Evolutionary conservation across 2,113 vertebrate genomes (phyloP).

Genomic region (Larimichthys crocea): DNA sequence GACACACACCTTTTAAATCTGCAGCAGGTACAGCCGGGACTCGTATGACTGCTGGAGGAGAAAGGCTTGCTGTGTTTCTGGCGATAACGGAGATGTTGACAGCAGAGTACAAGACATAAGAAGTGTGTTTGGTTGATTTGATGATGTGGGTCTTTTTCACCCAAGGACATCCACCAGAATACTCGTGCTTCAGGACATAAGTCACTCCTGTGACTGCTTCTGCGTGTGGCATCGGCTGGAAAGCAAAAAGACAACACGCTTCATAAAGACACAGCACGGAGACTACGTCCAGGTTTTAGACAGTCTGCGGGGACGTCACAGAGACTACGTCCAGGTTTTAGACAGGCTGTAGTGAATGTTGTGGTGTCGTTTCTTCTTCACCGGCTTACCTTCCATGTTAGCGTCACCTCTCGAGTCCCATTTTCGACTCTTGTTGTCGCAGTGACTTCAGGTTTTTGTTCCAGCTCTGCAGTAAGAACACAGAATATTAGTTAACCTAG

Average conservation of each 20-base stretch:
- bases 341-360: not conserved
- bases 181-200: slow-evolving; percentile 34
- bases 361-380: not conserved
- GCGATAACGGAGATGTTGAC: slow-evolving; percentile 65
- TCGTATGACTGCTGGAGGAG: slow-evolving; percentile 42
- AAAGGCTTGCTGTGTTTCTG: slow-evolving; percentile 62
- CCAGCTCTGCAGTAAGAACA: slow-evolving; percentile 65
- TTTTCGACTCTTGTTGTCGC: slow-evolving; percentile 6
- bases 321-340: no score
- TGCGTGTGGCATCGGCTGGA: slow-evolving; percentile 42
- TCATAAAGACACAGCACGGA: not conserved
- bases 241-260: slow-evolving; percentile 30
- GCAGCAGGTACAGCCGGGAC: slow-evolving; percentile 28
- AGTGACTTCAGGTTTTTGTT: slow-evolving; percentile 50
- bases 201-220: slow-evolving; percentile 41
- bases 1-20: slow-evolving; percentile 61
- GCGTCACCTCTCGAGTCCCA: slow-evolving; percentile 49
- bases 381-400: slow-evolving; percentile 74
- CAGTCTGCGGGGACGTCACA: no score
- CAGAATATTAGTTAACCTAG: slow-evolving; percentile 17
- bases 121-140: not conserved
- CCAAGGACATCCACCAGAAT: slow-evolving; percentile 52
- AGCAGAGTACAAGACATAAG: slow-evolving; percentile 54
- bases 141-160: not conserved
- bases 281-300: no score